Conservation (phyloP, 2,113 vertebrate species). For the Buteo buteo region DNA sequence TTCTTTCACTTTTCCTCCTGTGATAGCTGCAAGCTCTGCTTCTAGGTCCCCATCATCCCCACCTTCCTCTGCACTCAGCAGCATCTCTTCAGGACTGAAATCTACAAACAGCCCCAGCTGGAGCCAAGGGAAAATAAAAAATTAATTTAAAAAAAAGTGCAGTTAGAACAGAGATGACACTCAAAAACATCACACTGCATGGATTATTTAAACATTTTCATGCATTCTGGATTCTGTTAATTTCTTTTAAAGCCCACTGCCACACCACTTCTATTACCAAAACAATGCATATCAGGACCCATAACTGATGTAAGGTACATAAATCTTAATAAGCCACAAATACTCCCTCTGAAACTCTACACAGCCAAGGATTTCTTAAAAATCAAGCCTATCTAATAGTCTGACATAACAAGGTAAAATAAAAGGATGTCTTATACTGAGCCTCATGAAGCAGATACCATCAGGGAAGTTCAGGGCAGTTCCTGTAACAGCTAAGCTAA, state of each 20-base stretch:
- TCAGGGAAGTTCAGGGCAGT: neutral
- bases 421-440: neutral
- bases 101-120: slow-evolving; percentile 93
- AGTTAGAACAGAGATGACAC: neutral
- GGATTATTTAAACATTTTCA: neutral
- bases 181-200: neutral
- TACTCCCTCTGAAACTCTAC: neutral
- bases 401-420: neutral
- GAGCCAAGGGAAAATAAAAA: neutral
- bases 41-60: slow-evolving; percentile 86
- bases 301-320: neutral
- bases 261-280: neutral
- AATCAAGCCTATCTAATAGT: neutral
- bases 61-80: slow-evolving; percentile 74
- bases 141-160: neutral
- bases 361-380: neutral
- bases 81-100: slow-evolving; percentile 83
- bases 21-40: slow-evolving; percentile 89
- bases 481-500: neutral
- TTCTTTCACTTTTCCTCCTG: slow-evolving; percentile 69
- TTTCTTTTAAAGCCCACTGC: neutral
- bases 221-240: neutral
- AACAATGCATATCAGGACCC: neutral
- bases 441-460: neutral
- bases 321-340: neutral